phyloP scores from a whole-genome alignment of 2,797 vertebrate species.

The Arnoldichthys spilopterus region DNA sequence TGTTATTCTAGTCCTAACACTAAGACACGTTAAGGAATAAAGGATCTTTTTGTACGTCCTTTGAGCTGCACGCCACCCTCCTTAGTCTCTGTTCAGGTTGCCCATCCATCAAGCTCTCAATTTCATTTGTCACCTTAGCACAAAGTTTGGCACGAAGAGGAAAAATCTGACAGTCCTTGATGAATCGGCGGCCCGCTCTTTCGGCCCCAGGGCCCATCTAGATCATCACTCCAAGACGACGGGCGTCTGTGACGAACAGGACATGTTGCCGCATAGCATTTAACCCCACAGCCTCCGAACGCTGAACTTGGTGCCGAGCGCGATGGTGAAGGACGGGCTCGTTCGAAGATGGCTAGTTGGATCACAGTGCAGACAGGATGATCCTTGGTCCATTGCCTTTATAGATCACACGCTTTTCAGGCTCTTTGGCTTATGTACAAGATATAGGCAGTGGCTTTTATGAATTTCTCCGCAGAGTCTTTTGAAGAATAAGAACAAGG shows the following conservation, averaged over 20 bases:
- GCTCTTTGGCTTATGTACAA: too few relatives aligned
- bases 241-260: slow-evolving; percentile 9
- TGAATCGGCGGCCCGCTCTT: slow-evolving; percentile 35
- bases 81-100: slow-evolving; percentile 20
- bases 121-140: slow-evolving; percentile 49
- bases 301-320: not conserved
- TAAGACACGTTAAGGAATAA: slow-evolving; percentile 16
- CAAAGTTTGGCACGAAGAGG: slow-evolving; percentile 48
- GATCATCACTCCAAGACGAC: slow-evolving; percentile 47
- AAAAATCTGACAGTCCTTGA: slow-evolving; percentile 53
- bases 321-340: not conserved
- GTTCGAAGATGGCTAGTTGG: not conserved
- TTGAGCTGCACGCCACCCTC: slow-evolving; percentile 18
- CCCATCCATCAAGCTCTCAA: slow-evolving; percentile 49
- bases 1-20: not conserved
- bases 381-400: slow-evolving; percentile 1
- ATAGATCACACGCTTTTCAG: not conserved
- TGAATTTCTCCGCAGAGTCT: slow-evolving; percentile 6
- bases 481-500: not conserved
- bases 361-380: not conserved
- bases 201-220: slow-evolving; percentile 23
- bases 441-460: not conserved
- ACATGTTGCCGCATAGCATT: slow-evolving; percentile 34
- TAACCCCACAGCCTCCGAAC: slow-evolving; percentile 40
- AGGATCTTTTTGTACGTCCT: slow-evolving; percentile 25